Conservation (phyloP, 2,797 vertebrate species). For the Neosilurus mollespiculum region DNA sequence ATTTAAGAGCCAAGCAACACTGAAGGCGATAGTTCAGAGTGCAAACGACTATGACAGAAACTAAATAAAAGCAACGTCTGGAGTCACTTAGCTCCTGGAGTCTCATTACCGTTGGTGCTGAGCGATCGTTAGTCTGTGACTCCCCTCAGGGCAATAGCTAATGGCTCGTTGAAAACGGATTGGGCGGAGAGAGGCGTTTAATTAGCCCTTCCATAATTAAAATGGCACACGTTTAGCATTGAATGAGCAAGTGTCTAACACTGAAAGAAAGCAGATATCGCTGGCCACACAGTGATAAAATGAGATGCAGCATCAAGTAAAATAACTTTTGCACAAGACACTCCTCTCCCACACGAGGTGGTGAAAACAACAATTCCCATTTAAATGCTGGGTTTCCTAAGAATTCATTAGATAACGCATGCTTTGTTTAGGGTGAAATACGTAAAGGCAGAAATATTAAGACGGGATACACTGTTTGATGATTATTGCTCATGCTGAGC, state of each 20-base stretch:
- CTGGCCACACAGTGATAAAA: neutral
- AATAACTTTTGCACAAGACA: neutral
- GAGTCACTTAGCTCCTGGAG: slow-evolving; percentile 55
- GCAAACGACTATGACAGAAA: neutral
- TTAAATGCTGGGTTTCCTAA: neutral
- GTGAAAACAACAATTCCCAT: neutral
- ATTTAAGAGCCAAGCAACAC: neutral
- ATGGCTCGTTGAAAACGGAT: slow-evolving; percentile 65
- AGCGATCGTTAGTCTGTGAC: slow-evolving; percentile 61
- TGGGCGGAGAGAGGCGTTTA: slow-evolving; percentile 57
- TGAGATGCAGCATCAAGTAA: neutral
- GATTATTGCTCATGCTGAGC: neutral
- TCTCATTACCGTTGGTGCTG: slow-evolving; percentile 68
- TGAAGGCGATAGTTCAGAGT: neutral
- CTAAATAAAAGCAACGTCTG: slow-evolving; percentile 15
- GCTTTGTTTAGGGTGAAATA: neutral
- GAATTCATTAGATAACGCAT: neutral
- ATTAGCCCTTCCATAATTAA: slow-evolving; percentile 76
- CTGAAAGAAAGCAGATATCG: slow-evolving; percentile 60
- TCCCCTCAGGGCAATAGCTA: slow-evolving; percentile 59
- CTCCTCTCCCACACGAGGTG: neutral
- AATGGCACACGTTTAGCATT: slow-evolving; percentile 63
- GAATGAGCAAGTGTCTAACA: slow-evolving; percentile 48
- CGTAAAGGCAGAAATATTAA: neutral
- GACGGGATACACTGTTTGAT: neutral